Evolutionary conservation across 37 sponge, comb jelly and placozoan genomes (phyloP).

Genomic region (Mnemiopsis leidyi): DNA sequence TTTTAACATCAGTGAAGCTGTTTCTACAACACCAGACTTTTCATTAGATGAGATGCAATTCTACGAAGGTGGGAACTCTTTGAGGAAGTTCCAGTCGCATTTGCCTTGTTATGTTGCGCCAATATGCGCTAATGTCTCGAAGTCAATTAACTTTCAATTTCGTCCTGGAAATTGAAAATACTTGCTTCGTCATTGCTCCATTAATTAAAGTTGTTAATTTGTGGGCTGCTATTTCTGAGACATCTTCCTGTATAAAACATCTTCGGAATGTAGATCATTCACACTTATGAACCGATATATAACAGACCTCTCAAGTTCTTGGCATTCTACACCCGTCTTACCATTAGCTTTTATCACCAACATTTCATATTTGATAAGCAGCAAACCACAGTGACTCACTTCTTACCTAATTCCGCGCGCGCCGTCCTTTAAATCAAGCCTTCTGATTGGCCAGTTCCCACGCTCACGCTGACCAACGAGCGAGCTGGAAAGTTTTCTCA

Average conservation of each 20-base stretch:
- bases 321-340: neutral
- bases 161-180: neutral
- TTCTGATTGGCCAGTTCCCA: neutral
- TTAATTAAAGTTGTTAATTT: neutral
- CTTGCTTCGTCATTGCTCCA: neutral
- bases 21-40: too few relatives aligned
- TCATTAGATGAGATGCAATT: too few relatives aligned
- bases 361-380: neutral
- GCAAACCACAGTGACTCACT: neutral
- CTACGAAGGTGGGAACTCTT: too few relatives aligned
- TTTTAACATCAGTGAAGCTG: too few relatives aligned
- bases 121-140: neutral
- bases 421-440: neutral
- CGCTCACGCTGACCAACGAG: neutral
- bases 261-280: neutral
- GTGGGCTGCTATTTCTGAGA: neutral
- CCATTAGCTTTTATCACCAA: neutral
- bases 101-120: neutral
- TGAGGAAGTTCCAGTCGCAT: neutral
- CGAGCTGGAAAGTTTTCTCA: slow-evolving; percentile 23
- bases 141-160: neutral
- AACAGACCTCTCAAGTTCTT: neutral
- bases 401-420: neutral
- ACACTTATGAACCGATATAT: neutral
- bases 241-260: neutral